Conservation (phyloP, 2,888 invertebrate species). For the Brenthis hecate region DNA sequence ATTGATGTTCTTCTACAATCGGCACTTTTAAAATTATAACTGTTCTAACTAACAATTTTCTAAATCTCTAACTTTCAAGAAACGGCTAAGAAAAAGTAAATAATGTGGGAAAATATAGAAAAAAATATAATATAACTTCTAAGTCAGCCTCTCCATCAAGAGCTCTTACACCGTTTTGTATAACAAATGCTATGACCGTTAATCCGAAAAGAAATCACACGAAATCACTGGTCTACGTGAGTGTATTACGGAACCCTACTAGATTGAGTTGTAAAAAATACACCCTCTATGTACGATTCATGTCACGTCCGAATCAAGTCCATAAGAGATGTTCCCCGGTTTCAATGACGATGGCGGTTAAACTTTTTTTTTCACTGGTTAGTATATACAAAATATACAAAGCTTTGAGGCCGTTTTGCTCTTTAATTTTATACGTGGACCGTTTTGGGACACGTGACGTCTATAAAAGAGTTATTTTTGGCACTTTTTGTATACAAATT, state of each 20-base stretch:
- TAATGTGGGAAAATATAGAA: neutral
- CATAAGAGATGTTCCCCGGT: conserved; percentile 65
- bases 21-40: too few relatives aligned
- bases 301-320: conserved; percentile 66
- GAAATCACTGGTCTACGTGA: conserved; percentile 28
- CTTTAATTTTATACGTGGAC: conserved; percentile 70
- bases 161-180: neutral
- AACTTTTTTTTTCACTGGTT: conserved; percentile 50
- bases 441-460: conserved; percentile 54
- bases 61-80: too few relatives aligned
- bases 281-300: conserved; percentile 53
- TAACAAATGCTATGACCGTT: conserved; percentile 13
- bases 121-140: neutral
- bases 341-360: conserved; percentile 62
- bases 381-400: conserved; percentile 49
- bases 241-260: conserved; percentile 23
- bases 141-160: conserved; percentile 11
- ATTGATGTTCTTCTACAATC: too few relatives aligned
- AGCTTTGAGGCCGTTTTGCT: conserved; percentile 55
- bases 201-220: conserved; percentile 13
- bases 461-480: conserved; percentile 42
- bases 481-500: conserved; percentile 20
- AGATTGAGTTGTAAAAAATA: conserved; percentile 61
- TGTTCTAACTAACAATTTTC: too few relatives aligned
- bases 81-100: neutral